Percentiles rank a stretch among this genome's conserved stretches.
Conservation (phyloP, 2,797 vertebrate genomes). For the Nasua narica region DNA sequence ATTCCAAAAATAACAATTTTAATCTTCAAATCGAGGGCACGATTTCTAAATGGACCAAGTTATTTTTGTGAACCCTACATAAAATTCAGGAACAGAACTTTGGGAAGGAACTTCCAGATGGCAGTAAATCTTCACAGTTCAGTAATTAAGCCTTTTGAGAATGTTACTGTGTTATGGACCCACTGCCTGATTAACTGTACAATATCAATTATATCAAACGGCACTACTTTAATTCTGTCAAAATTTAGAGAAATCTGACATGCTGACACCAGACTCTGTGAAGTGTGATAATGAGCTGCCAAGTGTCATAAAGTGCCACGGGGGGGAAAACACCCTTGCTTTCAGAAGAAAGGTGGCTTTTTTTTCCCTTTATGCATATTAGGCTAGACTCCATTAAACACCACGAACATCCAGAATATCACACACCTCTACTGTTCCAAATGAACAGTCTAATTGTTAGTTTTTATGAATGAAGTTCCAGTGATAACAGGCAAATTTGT, state of each 20-base stretch:
- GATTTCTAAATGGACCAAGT: slow-evolving; percentile 80
- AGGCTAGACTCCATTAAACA: slow-evolving; percentile 54
- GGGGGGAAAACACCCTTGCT: slow-evolving; percentile 17
- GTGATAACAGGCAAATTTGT: background rate
- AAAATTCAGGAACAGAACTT: slow-evolving; percentile 79
- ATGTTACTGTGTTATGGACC: slow-evolving; percentile 58
- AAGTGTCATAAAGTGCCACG: slow-evolving; percentile 69
- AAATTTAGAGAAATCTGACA: slow-evolving; percentile 78
- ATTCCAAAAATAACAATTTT: slow-evolving; percentile 77
- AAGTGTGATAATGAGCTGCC: slow-evolving; percentile 78
- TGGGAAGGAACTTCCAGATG: slow-evolving; percentile 77
- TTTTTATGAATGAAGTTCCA: slow-evolving; percentile 56
- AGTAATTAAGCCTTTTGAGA: slow-evolving; percentile 80
- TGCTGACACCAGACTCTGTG: slow-evolving; percentile 74
- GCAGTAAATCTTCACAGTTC: slow-evolving; percentile 75
- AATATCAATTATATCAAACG: slow-evolving; percentile 79
- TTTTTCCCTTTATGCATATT: slow-evolving; percentile 26
- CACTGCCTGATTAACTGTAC: slow-evolving; percentile 74
- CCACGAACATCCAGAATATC: background rate
- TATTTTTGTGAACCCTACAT: slow-evolving; percentile 80
- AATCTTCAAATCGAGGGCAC: slow-evolving; percentile 79
- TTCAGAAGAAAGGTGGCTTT: slow-evolving; percentile 32
- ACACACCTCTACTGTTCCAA: background rate
- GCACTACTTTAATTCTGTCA: slow-evolving; percentile 76
- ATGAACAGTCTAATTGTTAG: slow-evolving; percentile 19